Evolutionary conservation across 2,888 invertebrate genomes (phyloP).

Genomic region (Monopis laevigella): DNA sequence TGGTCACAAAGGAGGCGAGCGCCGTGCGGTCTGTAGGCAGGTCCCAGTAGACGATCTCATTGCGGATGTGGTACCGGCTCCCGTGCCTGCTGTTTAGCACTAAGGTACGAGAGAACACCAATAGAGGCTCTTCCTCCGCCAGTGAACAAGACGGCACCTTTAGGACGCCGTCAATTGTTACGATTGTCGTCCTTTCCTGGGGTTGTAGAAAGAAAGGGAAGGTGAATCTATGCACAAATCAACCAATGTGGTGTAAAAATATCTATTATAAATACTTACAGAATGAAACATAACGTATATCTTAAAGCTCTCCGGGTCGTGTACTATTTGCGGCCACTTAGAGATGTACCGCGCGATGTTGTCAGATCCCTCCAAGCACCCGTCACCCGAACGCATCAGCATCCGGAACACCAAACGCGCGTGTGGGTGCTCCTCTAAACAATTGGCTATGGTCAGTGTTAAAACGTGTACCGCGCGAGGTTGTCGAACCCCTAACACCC

Average conservation of each 20-base stretch:
- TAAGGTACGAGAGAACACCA: conserved; percentile 69
- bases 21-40: too few species aligned
- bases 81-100: conserved; percentile 50
- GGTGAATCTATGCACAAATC: too few species aligned
- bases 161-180: conserved; percentile 73
- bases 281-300: conserved; percentile 71
- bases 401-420: too few species aligned
- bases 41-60: conserved; percentile 73
- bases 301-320: conserved; percentile 72
- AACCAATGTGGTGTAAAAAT: too few species aligned
- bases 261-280: conserved; percentile 66
- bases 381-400: too few species aligned
- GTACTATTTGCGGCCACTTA: conserved; percentile 66
- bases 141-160: conserved; percentile 63
- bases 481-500: too few species aligned
- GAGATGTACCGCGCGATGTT: conserved; percentile 29
- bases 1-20: conserved; percentile 33
- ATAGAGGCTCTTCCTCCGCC: conserved; percentile 52
- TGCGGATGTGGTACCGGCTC: conserved; percentile 69
- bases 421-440: too few species aligned
- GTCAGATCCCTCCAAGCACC: conserved; percentile 25
- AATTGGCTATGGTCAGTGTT: too few species aligned
- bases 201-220: neutral
- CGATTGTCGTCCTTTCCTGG: conserved; percentile 35
- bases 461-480: too few species aligned